phyloP scores from a whole-genome alignment of 2,113 vertebrate species.

The Piprites chloris region DNA sequence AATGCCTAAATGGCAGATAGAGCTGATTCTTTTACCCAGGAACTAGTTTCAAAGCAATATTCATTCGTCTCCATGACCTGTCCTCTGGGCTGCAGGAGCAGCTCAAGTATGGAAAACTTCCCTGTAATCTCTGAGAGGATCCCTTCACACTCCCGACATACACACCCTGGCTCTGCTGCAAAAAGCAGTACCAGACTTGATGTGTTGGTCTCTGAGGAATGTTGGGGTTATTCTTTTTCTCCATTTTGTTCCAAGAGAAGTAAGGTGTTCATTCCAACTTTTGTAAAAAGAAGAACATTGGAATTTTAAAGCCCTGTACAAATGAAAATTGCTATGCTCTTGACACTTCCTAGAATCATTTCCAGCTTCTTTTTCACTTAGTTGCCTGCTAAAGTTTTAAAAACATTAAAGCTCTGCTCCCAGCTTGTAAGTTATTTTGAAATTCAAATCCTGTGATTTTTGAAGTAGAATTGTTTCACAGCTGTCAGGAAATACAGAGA shows the following conservation, averaged over 20 bases:
- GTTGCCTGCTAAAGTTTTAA: neutral
- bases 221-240: neutral
- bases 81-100: neutral
- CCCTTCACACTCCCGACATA: neutral
- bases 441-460: constrained; percentile 53
- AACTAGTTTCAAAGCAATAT: neutral
- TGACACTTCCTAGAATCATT: neutral
- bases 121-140: neutral
- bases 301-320: neutral
- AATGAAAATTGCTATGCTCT: constrained; percentile 2
- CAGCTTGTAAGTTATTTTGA: constrained; percentile 42
- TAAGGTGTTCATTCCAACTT: neutral
- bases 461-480: constrained; percentile 50
- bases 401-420: constrained; percentile 32
- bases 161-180: neutral
- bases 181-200: neutral
- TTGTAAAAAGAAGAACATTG: neutral
- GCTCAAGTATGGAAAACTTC: neutral
- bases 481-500: constrained; percentile 27
- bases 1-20: neutral
- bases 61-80: neutral
- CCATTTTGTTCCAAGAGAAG: neutral
- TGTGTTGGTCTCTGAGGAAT: neutral
- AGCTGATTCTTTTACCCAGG: neutral
- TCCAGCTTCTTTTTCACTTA: neutral